phyloP scores from a whole-genome alignment of 2,888 invertebrate genomes.

The Argynnis bischoffii region DNA sequence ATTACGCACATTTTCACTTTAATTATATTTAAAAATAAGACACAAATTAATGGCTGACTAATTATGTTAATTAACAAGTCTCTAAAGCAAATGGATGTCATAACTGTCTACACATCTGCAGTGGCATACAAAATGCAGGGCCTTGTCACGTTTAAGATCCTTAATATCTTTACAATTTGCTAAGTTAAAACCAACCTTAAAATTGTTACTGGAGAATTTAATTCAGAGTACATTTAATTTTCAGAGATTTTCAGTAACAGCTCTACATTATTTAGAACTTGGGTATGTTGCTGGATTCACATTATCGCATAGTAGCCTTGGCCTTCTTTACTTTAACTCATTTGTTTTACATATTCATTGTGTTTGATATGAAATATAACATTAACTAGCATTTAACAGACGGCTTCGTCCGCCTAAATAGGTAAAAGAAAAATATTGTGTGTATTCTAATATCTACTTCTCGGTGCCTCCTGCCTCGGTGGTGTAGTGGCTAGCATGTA shows the following conservation, averaged over 20 bases:
- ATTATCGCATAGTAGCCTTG: neutral
- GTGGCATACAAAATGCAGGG: conserved; percentile 19
- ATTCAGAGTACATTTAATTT: neutral
- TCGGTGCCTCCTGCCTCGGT: too few species aligned
- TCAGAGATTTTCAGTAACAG: conserved; percentile 22
- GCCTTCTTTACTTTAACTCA: neutral
- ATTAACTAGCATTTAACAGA: too few species aligned
- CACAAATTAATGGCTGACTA: neutral
- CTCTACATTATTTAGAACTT: conserved; percentile 25
- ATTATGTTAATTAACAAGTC: conserved; percentile 15
- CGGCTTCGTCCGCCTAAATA: too few species aligned
- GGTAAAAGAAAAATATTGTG: too few species aligned
- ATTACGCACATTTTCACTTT: neutral
- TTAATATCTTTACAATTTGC: conserved; percentile 2
- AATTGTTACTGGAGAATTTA: neutral
- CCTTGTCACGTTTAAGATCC: conserved; percentile 15
- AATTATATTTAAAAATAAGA: neutral
- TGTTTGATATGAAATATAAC: neutral
- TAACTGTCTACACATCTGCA: conserved; percentile 16
- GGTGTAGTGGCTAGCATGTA: too few species aligned
- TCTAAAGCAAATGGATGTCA: conserved; percentile 13
- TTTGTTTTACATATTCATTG: neutral
- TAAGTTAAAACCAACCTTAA: conserved; percentile 10
- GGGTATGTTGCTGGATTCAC: neutral
- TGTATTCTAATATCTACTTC: too few species aligned